Conservation (phyloP, 2,888 invertebrate genomes). For the Empis livida region DNA sequence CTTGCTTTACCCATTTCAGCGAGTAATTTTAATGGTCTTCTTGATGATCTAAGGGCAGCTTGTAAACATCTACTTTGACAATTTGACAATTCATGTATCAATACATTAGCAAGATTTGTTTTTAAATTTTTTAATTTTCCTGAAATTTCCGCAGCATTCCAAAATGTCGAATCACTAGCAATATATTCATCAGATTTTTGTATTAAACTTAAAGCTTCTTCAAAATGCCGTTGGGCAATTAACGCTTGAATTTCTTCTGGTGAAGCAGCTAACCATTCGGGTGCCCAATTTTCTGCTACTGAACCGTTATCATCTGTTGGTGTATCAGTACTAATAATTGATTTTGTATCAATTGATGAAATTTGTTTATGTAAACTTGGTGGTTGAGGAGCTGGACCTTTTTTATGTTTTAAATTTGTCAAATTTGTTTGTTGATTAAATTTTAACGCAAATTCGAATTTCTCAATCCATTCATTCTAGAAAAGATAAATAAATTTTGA, state of each 20-base stretch:
- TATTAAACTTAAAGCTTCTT: slow-evolving; percentile 75
- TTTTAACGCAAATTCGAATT: slow-evolving; percentile 82
- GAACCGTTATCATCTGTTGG: slow-evolving; percentile 20
- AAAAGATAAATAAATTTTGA: too few relatives aligned
- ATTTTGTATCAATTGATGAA: slow-evolving; percentile 18
- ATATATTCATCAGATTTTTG: slow-evolving; percentile 51
- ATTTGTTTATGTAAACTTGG: slow-evolving; percentile 19
- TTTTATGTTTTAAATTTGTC: slow-evolving; percentile 39
- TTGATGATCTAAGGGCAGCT: slow-evolving; percentile 73
- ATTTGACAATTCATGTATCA: slow-evolving; percentile 79
- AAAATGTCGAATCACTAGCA: slow-evolving; percentile 23
- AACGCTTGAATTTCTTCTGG: slow-evolving; percentile 90
- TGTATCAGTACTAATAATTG: slow-evolving; percentile 15
- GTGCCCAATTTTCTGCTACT: slow-evolving; percentile 33
- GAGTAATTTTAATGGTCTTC: slow-evolving; percentile 72
- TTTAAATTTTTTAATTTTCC: slow-evolving; percentile 55
- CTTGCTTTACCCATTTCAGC: slow-evolving; percentile 34
- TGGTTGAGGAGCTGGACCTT: slow-evolving; percentile 38
- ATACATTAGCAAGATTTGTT: slow-evolving; percentile 66
- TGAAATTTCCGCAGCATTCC: slow-evolving; percentile 23
- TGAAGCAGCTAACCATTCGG: slow-evolving; percentile 83
- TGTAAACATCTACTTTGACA: slow-evolving; percentile 83
- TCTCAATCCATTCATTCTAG: slow-evolving; percentile 88
- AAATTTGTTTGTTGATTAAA: slow-evolving; percentile 47
- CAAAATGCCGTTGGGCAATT: slow-evolving; percentile 91